phyloP scores from a whole-genome alignment of 2,888 invertebrate genomes.

The Aleiodes leptofemur region DNA sequence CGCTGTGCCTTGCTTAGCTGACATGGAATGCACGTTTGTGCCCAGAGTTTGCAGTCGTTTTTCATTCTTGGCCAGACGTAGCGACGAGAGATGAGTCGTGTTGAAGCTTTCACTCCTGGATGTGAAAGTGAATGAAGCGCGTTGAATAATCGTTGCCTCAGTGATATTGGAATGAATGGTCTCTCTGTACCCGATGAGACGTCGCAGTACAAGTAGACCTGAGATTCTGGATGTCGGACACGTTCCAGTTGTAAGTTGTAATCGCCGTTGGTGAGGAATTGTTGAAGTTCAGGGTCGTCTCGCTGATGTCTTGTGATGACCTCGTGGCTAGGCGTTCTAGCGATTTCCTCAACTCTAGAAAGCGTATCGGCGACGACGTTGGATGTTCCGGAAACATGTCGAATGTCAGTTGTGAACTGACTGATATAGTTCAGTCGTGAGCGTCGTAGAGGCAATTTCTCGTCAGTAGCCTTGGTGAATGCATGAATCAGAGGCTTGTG shows the following conservation, averaged over 20 bases:
- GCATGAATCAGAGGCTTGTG: conserved; percentile 42
- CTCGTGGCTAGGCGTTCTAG: background rate
- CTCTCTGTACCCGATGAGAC: conserved; percentile 14
- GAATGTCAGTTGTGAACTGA: background rate
- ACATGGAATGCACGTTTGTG: conserved; percentile 4
- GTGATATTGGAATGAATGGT: conserved; percentile 1
- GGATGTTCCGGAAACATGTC: conserved; percentile 20
- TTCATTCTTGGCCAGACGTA: conserved; percentile 26
- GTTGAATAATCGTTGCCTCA: conserved; percentile 23
- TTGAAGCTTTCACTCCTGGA: conserved; percentile 6
- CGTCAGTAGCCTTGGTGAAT: conserved; percentile 8
- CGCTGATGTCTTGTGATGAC: background rate
- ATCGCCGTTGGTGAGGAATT: background rate
- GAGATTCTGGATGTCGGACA: background rate
- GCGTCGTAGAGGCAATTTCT: background rate
- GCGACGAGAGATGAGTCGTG: background rate
- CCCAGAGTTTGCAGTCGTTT: conserved; percentile 3
- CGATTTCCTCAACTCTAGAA: background rate
- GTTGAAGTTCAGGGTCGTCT: background rate
- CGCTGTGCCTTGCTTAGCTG: conserved; percentile 9
- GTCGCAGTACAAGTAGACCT: background rate
- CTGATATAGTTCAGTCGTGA: background rate
- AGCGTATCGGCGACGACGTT: conserved; percentile 23
- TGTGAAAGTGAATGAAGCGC: conserved; percentile 20
- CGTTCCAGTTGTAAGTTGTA: background rate